Evolutionary conservation across 2,888 invertebrate genomes (phyloP).

Genomic region (Drosophila parthenogenetica): DNA sequence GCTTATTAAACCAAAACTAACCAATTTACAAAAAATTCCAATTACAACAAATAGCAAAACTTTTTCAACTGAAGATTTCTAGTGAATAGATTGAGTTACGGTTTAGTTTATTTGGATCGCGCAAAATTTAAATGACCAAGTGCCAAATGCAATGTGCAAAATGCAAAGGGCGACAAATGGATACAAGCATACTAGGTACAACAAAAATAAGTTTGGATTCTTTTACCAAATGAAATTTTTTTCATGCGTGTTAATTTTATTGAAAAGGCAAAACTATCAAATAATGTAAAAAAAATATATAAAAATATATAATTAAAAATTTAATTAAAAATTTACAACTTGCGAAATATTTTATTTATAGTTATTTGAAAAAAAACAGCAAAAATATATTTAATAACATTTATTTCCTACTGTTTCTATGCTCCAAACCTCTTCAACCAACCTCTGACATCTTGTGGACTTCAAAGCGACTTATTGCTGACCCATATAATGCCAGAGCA

Average conservation of each 20-base stretch:
- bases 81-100: slow-evolving; percentile 5
- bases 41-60: background rate
- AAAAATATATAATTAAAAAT: background rate
- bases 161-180: background rate
- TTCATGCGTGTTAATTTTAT: slow-evolving; percentile 27
- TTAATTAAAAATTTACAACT: background rate
- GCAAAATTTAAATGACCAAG: slow-evolving; percentile 55
- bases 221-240: slow-evolving; percentile 28
- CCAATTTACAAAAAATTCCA: slow-evolving; percentile 1
- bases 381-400: too few relatives aligned
- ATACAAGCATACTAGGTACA: slow-evolving; percentile 6
- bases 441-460: background rate
- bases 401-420: too few relatives aligned
- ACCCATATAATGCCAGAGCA: slow-evolving; percentile 40
- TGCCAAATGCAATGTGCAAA: slow-evolving; percentile 20
- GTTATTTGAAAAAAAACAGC: too few relatives aligned
- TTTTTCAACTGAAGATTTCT: slow-evolving; percentile 24
- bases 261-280: slow-evolving; percentile 7
- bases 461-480: slow-evolving; percentile 37
- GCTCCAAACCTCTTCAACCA: too few relatives aligned
- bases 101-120: slow-evolving; percentile 36
- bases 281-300: background rate
- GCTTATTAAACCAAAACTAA: slow-evolving; percentile 5
- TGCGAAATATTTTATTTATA: too few relatives aligned
- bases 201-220: slow-evolving; percentile 17